These are phyloP conservation scores for Gerris lacustris DNA, from an alignment of 2,888 invertebrate genomes.

Conservation along the genomic window DNA sequence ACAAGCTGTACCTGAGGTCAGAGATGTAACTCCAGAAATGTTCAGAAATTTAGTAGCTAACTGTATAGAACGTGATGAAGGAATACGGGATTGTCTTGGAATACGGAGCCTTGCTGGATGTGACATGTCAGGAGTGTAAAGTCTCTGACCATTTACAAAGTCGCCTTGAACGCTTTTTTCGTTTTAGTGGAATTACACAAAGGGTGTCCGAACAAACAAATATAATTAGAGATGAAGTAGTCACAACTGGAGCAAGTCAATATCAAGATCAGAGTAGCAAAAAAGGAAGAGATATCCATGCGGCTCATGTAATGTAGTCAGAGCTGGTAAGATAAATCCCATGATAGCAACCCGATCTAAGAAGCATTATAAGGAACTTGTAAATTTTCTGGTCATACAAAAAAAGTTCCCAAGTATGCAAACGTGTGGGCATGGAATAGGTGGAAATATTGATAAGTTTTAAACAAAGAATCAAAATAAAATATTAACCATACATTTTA, in stretches of 20 bases:
- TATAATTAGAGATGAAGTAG: background rate
- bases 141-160: background rate
- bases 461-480: background rate
- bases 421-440: background rate
- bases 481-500: no score
- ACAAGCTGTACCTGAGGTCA: background rate
- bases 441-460: background rate
- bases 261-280: background rate
- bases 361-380: no score
- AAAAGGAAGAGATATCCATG: background rate
- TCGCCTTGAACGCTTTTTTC: background rate
- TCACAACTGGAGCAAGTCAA: background rate
- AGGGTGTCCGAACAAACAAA: background rate
- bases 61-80: no score
- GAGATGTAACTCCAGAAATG: no score
- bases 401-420: background rate
- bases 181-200: background rate
- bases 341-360: no score
- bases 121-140: no score
- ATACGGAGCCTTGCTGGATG: no score
- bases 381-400: background rate
- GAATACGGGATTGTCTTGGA: no score
- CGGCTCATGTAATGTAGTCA: background rate
- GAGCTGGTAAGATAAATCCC: background rate
- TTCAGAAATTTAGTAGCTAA: no score